Base-by-base conservation (phyloP, 1,140 invertebrate genomes). In the Trypoxylus dichotomus region DNA sequence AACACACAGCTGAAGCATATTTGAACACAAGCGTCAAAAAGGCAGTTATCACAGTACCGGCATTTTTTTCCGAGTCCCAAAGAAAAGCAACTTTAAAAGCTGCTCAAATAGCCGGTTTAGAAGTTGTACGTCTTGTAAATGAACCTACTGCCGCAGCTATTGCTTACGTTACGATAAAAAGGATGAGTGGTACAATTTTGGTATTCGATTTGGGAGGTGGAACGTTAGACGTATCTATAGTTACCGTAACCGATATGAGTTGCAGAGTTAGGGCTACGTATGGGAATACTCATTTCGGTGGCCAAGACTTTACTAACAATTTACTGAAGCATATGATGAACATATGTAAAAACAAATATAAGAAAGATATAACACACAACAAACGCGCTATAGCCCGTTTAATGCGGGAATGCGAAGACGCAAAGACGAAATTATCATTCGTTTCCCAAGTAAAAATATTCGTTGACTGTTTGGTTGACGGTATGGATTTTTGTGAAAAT, bases 201-300 rank as follows among this genome's bases (percentile, higher is more conserved):
- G 97, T 98, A 0, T 98, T 97, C 85, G 96, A 98, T 90, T 89
- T 98, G 80, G 96, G 96, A 80, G 96, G 96, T 84, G 96, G 96
- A 81, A 98, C 96, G 74, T 98, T 77, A 13, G 76, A 77, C 60
- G 68, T 77, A 1, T 73, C 76, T 11, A 77, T 77, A 43, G 3
- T 77, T 10, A 74, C 25, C 11, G 19, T 71, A 15, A 21, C 97
- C 85, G 96, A 97, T 91, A 96, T 95, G 27, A 95, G 97, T 1
- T 98, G 98, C 86, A 96, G 97, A 87, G 96, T 98, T 5, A 97
- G 97, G 86, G 97, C 96, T 0, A 98, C 96, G 10, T 97, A 97
- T 84, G 96, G 96, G 96, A 96, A 98, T 85, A 98, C 96, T 2
- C 93, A 97, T 84, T 90, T 98, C 25, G 96, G 96, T 32, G 96